Percentiles rank a stretch among this genome's conserved stretches.
Conservation (phyloP, 2,888 invertebrate genomes). For the Cenopis cana region DNA sequence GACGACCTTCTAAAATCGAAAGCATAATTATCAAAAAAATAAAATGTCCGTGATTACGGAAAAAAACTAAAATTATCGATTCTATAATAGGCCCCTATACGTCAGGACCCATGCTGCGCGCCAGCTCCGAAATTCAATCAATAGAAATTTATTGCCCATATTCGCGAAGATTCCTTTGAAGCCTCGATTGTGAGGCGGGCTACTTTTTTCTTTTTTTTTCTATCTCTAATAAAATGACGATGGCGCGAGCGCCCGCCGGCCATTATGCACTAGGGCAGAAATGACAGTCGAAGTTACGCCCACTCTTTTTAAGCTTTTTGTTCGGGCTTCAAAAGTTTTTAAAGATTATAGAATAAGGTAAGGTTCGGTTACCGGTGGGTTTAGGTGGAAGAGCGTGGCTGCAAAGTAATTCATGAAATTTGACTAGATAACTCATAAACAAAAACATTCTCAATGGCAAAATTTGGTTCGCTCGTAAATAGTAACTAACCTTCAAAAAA, state of each 20-base stretch:
- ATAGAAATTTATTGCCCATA: conserved; percentile 82
- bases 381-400: conserved; percentile 26
- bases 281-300: conserved; percentile 82
- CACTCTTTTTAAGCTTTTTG: conserved; percentile 81
- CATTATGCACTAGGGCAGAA: conserved; percentile 72
- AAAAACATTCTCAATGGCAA: background rate
- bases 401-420: background rate
- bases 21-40: conserved; percentile 46
- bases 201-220: conserved; percentile 57
- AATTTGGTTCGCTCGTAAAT: background rate
- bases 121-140: conserved; percentile 83
- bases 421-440: background rate
- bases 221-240: conserved; percentile 73
- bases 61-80: conserved; percentile 71
- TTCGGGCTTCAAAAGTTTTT: conserved; percentile 76
- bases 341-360: conserved; percentile 78
- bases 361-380: conserved; percentile 56
- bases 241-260: conserved; percentile 73
- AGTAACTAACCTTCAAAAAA: background rate
- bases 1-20: background rate
- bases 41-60: conserved; percentile 44
- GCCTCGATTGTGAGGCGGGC: conserved; percentile 70
- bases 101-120: conserved; percentile 61
- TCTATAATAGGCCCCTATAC: conserved; percentile 83
- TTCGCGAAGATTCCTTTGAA: conserved; percentile 79